These are phyloP conservation scores for Galago senegalensis DNA, from an alignment of 2,797 vertebrate genomes.

Conservation along the genomic window DNA sequence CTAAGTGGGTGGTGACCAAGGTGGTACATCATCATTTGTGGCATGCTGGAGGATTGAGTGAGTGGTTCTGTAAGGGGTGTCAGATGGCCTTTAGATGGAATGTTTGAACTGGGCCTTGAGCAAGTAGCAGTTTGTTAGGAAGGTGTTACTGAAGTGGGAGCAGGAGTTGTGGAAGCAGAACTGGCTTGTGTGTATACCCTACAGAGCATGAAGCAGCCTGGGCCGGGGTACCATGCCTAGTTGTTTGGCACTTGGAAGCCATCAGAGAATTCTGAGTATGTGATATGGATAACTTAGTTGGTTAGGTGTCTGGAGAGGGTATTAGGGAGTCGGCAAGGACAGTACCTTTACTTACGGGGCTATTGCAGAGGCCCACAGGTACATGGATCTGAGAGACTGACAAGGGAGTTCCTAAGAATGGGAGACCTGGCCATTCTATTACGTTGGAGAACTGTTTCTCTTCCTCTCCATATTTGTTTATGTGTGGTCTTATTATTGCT, in stretches of 20 bases:
- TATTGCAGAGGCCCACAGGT: neutral
- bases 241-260: neutral
- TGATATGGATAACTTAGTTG: neutral
- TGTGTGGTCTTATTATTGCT: neutral
- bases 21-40: neutral
- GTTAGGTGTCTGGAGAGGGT: neutral
- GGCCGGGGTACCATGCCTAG: neutral
- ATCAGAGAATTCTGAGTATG: neutral
- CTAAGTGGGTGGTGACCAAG: too few species aligned
- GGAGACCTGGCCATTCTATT: neutral
- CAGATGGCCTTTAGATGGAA: neutral
- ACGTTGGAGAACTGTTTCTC: neutral
- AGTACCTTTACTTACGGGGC: too few species aligned
- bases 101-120: neutral
- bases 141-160: neutral
- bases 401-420: too few species aligned
- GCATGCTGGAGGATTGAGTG: neutral
- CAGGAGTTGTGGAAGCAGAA: neutral
- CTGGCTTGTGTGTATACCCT: too few species aligned
- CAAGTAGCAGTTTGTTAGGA: neutral
- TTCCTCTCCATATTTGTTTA: neutral
- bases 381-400: fast-evolving
- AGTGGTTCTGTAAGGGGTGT: neutral
- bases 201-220: neutral
- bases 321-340: neutral